Conservation (phyloP, 2,888 invertebrate species). For the Polydrusus tereticollis region DNA sequence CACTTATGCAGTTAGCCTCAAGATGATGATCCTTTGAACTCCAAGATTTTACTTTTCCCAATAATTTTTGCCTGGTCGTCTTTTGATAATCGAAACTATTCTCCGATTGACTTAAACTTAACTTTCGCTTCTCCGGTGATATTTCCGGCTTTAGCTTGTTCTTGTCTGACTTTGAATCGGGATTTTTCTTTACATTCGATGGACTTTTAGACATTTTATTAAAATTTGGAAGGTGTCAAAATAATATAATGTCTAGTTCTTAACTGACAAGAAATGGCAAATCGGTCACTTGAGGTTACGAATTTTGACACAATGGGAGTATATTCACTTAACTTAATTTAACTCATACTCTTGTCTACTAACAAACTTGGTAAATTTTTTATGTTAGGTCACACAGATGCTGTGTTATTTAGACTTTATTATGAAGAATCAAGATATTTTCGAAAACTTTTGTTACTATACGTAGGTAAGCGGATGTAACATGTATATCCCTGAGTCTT, state of each 20-base stretch:
- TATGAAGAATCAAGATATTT: too few relatives aligned
- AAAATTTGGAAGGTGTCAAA: slow-evolving; percentile 47
- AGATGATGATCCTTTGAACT: slow-evolving; percentile 51
- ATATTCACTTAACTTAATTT: background rate
- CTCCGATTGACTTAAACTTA: slow-evolving; percentile 55
- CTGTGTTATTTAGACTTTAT: too few relatives aligned
- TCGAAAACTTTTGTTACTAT: too few relatives aligned
- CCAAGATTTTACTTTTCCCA: slow-evolving; percentile 56
- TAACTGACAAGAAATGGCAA: slow-evolving; percentile 3
- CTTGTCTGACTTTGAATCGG: slow-evolving; percentile 38
- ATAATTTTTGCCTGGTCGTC: slow-evolving; percentile 52
- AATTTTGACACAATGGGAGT: background rate
- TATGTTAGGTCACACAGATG: too few relatives aligned
- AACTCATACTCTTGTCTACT: too few relatives aligned
- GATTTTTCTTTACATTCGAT: slow-evolving; percentile 48
- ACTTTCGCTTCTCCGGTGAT: slow-evolving; percentile 41
- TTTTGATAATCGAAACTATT: slow-evolving; percentile 53
- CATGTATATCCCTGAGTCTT: too few relatives aligned
- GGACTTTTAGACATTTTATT: slow-evolving; percentile 54
- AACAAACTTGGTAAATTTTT: too few relatives aligned
- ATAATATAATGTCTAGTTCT: slow-evolving; percentile 13
- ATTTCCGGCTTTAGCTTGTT: slow-evolving; percentile 42
- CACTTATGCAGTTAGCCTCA: slow-evolving; percentile 43
- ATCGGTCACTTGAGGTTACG: background rate
- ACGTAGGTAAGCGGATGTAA: too few relatives aligned